Evolutionary conservation across 2,888 invertebrate species (phyloP), one percentile per base, ranked within the genome.

Genomic region (Arge pagana): DNA sequence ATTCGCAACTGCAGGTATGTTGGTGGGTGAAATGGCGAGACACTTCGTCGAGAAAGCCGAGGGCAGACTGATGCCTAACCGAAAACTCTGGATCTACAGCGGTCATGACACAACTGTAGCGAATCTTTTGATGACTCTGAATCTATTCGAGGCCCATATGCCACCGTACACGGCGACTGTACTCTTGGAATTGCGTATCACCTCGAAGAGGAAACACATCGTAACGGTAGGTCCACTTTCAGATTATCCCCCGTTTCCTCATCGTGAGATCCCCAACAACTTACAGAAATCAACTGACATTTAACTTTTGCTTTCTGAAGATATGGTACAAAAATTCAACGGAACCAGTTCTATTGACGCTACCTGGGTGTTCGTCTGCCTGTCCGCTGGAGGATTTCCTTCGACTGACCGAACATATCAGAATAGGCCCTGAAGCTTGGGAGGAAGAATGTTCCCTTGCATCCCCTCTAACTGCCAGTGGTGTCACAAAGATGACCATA

Each of bases 101-200:
- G 91, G 81, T 0, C 94, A 95, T 65, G 94, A 95, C 70, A 82
- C 86, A 0, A 93, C 90, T 0, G 77, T 95, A 10, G 88, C 87
- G 0, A 88, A 83, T 65, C 64, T 93, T 26, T 79, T 94, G 1
- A 87, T 86, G 70, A 81, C 87, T 0, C 74, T 95, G 16, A 83
- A 83, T 10, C 60, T 91, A 11, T 93, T 83, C 62, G 82, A 88
- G 56, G 77, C 80, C 7, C 85, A 86, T 55, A 83, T 83, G 58
- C 90, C 91, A 0, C 83, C 83, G 0, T 91, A 87, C 60, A 78
- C 85, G 0, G 82, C 90, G 1, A 82, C 87, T 3, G 75, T 93
- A 24, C 68, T 93, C 30, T 70, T 93, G 36, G 93, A 94, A 71
- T 77, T 93, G 4, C 79, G 84, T 40, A 65, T 77, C 10, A 71